A percentile compares a stretch with the other conserved stretches of the same genome.
These are phyloP conservation scores for Neodon shergylaensis DNA, from an alignment of 2,113 vertebrate genomes.

Conservation along the genomic window DNA sequence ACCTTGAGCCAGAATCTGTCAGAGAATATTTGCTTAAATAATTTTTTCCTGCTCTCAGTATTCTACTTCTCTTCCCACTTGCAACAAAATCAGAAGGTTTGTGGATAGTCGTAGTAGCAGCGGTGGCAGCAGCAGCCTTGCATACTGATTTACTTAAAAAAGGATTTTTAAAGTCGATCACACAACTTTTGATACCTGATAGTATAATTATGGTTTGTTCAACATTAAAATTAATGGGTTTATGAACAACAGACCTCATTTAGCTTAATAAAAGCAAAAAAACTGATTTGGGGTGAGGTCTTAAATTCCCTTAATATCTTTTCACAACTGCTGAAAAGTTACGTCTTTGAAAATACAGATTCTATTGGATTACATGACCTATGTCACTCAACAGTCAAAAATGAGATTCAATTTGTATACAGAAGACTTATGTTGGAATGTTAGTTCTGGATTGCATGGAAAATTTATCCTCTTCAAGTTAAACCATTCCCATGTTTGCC, in stretches of 20 bases:
- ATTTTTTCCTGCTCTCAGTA: not conserved
- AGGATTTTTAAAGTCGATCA: slow-evolving; percentile 15
- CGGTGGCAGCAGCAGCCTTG: not conserved
- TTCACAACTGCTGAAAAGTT: slow-evolving; percentile 41
- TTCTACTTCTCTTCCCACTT: not conserved
- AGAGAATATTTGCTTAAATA: not conserved
- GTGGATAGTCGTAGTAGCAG: not conserved
- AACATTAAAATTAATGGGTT: not conserved
- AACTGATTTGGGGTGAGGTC: not conserved
- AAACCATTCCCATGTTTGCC: not conserved
- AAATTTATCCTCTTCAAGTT: slow-evolving; percentile 15
- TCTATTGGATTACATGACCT: not conserved
- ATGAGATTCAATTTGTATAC: slow-evolving; percentile 22
- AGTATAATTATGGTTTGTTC: slow-evolving; percentile 7
- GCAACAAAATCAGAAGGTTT: not conserved
- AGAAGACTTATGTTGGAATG: slow-evolving; percentile 26
- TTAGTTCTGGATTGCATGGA: not conserved
- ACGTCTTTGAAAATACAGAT: slow-evolving; percentile 29
- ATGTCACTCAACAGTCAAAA: not conserved
- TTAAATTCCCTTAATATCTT: not conserved
- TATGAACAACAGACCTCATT: slow-evolving; percentile 48
- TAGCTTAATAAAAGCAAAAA: slow-evolving; percentile 21
- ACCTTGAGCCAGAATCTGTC: too few species aligned
- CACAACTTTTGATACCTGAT: not conserved
- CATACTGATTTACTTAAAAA: not conserved